These are phyloP conservation scores for Calosoma granatense DNA, from an alignment of 1,140 invertebrate species.

Conservation along the genomic window DNA sequence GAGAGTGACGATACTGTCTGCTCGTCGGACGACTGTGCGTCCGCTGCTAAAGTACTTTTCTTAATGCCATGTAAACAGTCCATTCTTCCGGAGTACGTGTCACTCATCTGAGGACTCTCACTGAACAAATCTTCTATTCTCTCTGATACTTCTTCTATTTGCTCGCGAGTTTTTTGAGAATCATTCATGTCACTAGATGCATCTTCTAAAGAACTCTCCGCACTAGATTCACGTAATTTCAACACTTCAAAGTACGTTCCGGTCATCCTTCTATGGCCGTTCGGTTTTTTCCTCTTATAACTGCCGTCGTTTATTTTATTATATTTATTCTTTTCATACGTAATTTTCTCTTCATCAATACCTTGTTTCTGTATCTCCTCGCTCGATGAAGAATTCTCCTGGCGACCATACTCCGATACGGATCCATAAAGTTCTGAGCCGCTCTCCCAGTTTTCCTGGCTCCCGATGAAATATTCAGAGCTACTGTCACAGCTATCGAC, in stretches of 20 bases:
- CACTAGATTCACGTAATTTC: slow-evolving; percentile 39
- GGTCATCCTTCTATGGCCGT: slow-evolving; percentile 39
- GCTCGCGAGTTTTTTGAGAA: slow-evolving; percentile 32
- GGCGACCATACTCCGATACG: background rate
- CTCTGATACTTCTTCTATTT: slow-evolving; percentile 43
- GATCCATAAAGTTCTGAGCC: slow-evolving; percentile 1
- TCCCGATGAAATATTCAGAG: slow-evolving; percentile 39
- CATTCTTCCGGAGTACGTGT: slow-evolving; percentile 38
- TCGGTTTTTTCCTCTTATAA: slow-evolving; percentile 41
- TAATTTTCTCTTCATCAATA: slow-evolving; percentile 37
- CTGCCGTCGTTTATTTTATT: slow-evolving; percentile 39
- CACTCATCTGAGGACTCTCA: slow-evolving; percentile 37
- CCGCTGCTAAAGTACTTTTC: slow-evolving; percentile 36
- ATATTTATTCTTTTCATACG: slow-evolving; percentile 51
- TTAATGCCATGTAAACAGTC: slow-evolving; percentile 38
- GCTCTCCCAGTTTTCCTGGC: slow-evolving; percentile 6
- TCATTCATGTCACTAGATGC: slow-evolving; percentile 39
- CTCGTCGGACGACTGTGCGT: slow-evolving; percentile 35
- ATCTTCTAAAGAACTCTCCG: slow-evolving; percentile 39
- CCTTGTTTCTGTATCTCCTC: slow-evolving; percentile 37
- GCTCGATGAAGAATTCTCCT: slow-evolving; percentile 38
- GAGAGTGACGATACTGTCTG: slow-evolving; percentile 37
- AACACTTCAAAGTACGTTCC: slow-evolving; percentile 39
- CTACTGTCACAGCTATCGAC: slow-evolving; percentile 46
- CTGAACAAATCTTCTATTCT: slow-evolving; percentile 39